Evolutionary conservation across 2,888 invertebrate species (phyloP).

Genomic region (Epinotia demarniana): DNA sequence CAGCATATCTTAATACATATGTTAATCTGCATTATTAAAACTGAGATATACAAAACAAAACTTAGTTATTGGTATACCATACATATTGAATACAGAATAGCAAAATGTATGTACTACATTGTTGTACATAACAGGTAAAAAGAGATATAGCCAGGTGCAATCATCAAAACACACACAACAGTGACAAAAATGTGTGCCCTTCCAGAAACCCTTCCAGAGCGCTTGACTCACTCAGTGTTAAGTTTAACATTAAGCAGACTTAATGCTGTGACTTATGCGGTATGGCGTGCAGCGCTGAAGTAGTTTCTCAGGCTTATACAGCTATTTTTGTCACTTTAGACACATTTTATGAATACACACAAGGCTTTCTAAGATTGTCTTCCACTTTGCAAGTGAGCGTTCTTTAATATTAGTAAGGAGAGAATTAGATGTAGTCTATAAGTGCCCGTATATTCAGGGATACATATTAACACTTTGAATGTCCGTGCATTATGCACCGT

Average conservation of each 20-base stretch:
- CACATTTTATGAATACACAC: background rate
- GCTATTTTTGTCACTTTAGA: background rate
- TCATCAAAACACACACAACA: background rate
- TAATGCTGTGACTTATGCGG: background rate
- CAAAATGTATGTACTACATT: conserved; percentile 20
- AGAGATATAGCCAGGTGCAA: background rate
- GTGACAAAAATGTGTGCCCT: background rate
- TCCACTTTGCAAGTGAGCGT: background rate
- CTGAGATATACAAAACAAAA: conserved; percentile 7
- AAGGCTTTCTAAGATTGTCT: background rate
- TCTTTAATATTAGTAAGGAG: conserved; percentile 38
- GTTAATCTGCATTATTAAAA: background rate
- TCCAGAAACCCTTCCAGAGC: background rate
- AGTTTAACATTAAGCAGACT: background rate
- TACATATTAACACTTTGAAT: no score
- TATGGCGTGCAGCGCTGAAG: background rate
- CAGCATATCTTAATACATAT: background rate
- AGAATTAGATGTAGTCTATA: conserved; percentile 14
- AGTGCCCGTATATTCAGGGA: background rate
- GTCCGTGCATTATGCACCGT: no score
- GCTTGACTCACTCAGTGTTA: background rate
- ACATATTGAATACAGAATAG: background rate
- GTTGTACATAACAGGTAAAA: conserved; percentile 32
- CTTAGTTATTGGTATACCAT: conserved; percentile 3
- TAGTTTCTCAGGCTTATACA: background rate